Evolutionary conservation across 2,888 invertebrate genomes (phyloP).

Genomic region (Cancer borealis): DNA sequence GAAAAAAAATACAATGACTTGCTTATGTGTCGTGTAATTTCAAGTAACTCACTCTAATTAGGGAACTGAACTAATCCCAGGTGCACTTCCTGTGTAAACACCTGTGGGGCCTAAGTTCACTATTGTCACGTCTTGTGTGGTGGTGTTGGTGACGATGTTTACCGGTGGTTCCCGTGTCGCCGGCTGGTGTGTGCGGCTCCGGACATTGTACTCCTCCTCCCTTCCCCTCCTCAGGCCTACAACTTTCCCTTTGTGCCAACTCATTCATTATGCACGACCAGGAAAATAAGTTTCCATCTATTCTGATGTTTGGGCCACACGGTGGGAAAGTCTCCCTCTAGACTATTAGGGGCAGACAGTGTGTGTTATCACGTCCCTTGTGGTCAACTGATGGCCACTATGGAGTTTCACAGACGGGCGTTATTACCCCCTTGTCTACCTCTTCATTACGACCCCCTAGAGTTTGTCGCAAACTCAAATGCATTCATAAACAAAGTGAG

Average conservation of each 20-base stretch:
- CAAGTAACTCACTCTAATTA: background rate
- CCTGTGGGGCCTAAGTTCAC: conserved; percentile 10
- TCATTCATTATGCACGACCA: conserved; percentile 44
- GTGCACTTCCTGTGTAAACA: conserved; percentile 48
- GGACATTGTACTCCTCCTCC: conserved; percentile 7
- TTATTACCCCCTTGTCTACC: conserved; percentile 17
- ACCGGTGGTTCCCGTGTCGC: conserved; percentile 21
- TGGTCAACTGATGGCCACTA: conserved; percentile 64
- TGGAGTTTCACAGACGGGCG: conserved; percentile 48
- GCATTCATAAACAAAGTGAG: conserved; percentile 72
- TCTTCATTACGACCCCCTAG: conserved; percentile 60
- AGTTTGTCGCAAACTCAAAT: conserved; percentile 60
- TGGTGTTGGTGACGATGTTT: conserved; percentile 57
- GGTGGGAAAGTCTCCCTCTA: conserved; percentile 35
- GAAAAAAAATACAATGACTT: background rate
- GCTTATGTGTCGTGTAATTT: background rate
- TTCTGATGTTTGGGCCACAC: conserved; percentile 8
- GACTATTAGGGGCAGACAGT: conserved; percentile 45
- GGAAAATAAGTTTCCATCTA: background rate
- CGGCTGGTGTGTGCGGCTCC: background rate
- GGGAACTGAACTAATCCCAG: background rate
- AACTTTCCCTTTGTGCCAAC: background rate
- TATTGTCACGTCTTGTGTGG: conserved; percentile 34
- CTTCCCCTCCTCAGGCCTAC: background rate
- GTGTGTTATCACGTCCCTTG: conserved; percentile 48